Evolutionary conservation across 1,140 invertebrate genomes (phyloP).

Genomic region (Euborellia annulipes): DNA sequence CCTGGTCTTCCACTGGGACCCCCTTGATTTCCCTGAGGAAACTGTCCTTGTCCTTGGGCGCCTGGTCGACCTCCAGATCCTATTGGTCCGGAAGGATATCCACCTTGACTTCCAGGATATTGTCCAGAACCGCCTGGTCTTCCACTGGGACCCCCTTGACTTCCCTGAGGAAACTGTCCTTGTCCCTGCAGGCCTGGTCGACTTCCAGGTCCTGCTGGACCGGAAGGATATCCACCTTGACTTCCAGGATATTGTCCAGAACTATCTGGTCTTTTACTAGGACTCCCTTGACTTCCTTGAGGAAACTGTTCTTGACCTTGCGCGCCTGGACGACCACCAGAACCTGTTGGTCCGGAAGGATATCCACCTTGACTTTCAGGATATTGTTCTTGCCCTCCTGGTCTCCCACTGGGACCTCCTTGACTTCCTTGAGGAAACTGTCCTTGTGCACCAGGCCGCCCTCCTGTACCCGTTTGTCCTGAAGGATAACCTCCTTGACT

Average conservation of each 20-base stretch:
- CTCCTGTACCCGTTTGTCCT: no score
- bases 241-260: constrained; percentile 11
- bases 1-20: constrained; percentile 3
- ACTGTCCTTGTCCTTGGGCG: neutral
- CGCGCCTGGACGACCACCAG: neutral
- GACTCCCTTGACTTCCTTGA: constrained; percentile 15
- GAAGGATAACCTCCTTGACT: constrained; percentile 11
- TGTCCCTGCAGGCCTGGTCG: constrained; percentile 17
- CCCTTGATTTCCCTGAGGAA: neutral
- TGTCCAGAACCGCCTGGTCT: constrained; percentile 15
- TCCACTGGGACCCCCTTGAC: constrained; percentile 15
- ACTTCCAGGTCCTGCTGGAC: constrained; percentile 12
- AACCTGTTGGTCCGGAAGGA: constrained; percentile 11
- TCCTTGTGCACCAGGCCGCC: no score
- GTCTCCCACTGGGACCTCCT: no score
- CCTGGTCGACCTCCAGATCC: constrained; percentile 11
- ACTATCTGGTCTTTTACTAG: constrained; percentile 10
- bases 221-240: constrained; percentile 15
- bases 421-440: no score
- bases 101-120: constrained; percentile 13
- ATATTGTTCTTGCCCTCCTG: no score
- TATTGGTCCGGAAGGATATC: constrained; percentile 13
- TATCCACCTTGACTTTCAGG: constrained; percentile 13
- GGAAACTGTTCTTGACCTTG: constrained; percentile 2
- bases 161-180: constrained; percentile 12